Base-by-base conservation (phyloP, 2,113 vertebrate species). In the Calidris pugnax region DNA sequence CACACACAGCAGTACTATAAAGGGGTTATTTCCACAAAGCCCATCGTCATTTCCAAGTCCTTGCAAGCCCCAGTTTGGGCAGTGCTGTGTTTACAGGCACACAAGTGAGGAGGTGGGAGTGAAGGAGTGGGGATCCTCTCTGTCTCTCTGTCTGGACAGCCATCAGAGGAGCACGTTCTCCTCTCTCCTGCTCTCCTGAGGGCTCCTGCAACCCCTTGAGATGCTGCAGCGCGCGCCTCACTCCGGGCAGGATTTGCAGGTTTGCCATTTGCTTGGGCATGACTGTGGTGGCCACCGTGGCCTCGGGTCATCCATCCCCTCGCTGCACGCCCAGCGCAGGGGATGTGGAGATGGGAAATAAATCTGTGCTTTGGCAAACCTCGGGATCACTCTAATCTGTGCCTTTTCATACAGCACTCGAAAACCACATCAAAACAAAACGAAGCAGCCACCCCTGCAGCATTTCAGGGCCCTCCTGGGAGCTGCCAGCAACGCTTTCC, bases 261-360 rank as follows among this genome's bases (percentile, higher is more conserved):
- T 22, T 78, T 14, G 75, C 41, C 7, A 0, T 37, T 48, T 4
- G 66, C 71, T 4, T 8, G 76, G 90, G 50, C 64, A 9, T 2
- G 14, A 5, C 24, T 2, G 12, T 2, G 2, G 23, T 64, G 71
- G 55, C 71, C 56, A 12, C 62, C 33, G 2, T 39, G 32, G 56
- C 64, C 66, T 20, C 1, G 4, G 33, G 33, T 10, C 45, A 5
- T 0, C 33, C 5, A 28, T 62, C 10, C 16, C 43, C 48, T 71
- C 11, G 5, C 62, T 0, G 0, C 26, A 51, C 6, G 10, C 69
- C 72, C 8, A 0, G 4, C 1, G 0, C 0, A 4, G 77, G 1
- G 10, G 50, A 12, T 7, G 56, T 9, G 75, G 75, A 12, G 57
- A 4, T 14, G 53, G 84, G 41, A 19, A 22, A 4, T 27, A 22